A percentile compares a stretch with the other conserved stretches of the same genome.
Evolutionary conservation across 1,140 invertebrate species (phyloP).

Genomic region (Bombus affinis): DNA sequence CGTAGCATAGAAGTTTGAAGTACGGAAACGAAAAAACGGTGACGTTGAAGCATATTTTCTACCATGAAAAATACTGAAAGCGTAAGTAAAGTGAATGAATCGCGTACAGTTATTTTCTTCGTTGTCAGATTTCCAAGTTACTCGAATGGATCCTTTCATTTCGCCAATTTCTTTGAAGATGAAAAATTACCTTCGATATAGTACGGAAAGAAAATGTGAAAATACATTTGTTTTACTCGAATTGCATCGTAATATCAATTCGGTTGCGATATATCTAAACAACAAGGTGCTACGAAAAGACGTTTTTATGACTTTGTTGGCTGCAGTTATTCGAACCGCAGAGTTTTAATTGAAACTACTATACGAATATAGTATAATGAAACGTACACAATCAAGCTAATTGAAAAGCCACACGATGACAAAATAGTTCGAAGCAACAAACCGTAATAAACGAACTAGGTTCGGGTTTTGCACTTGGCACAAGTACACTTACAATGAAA

Average conservation of each 20-base stretch:
- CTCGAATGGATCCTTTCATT: no score
- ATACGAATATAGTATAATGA: conserved; percentile 28
- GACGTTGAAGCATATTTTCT: not conserved
- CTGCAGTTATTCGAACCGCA: conserved; percentile 1
- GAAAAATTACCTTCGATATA: not conserved
- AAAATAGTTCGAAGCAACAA: conserved; percentile 21
- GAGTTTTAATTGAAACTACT: conserved; percentile 57
- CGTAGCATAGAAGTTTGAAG: not conserved
- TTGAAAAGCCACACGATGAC: conserved; percentile 40
- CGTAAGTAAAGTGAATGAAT: not conserved
- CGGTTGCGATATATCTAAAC: no score
- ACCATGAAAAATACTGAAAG: not conserved
- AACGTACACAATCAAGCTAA: conserved; percentile 40
- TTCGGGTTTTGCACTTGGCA: conserved; percentile 37
- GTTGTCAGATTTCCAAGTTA: no score
- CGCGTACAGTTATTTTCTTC: not conserved
- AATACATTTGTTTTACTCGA: not conserved
- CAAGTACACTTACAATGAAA: conserved; percentile 48
- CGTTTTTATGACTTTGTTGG: conserved; percentile 26
- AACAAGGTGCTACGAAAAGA: not conserved
- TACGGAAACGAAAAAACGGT: not conserved
- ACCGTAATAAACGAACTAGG: conserved; percentile 54
- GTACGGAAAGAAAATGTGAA: not conserved
- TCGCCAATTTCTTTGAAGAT: not conserved
- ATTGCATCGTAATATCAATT: not conserved